Evolutionary conservation across 2,113 vertebrate species (phyloP).

Genomic region (Engystomops pustulosus): DNA sequence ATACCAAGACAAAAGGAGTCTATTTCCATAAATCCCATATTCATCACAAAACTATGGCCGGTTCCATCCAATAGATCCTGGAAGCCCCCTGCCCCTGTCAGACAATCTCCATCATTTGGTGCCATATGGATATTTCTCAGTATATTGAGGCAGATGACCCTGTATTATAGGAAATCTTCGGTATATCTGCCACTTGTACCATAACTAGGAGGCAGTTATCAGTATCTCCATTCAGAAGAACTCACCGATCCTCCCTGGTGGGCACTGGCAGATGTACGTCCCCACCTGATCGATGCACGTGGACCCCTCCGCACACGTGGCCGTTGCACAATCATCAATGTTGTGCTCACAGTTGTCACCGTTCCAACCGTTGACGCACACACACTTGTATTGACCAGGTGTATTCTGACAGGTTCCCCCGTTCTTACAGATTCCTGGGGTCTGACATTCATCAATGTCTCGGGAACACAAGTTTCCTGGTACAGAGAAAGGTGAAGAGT

Average conservation of each 20-base stretch:
- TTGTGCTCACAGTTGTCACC: slow-evolving; percentile 63
- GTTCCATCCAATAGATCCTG: too few species aligned
- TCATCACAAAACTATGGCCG: too few species aligned
- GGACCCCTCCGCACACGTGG: slow-evolving; percentile 65
- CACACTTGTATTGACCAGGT: slow-evolving; percentile 64
- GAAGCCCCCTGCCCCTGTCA: too few species aligned
- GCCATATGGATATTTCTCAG: too few species aligned
- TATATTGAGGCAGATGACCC: too few species aligned
- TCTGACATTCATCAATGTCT: slow-evolving; percentile 67
- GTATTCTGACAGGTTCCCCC: slow-evolving; percentile 70
- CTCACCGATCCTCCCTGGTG: slow-evolving; percentile 68
- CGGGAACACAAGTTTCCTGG: slow-evolving; percentile 66
- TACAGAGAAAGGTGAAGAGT: not conserved
- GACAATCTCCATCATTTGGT: too few species aligned
- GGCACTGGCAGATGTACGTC: slow-evolving; percentile 68
- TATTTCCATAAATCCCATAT: too few species aligned
- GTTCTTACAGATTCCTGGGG: slow-evolving; percentile 61
- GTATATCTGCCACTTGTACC: too few species aligned
- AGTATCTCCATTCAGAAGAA: not conserved
- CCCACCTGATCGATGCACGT: slow-evolving; percentile 69
- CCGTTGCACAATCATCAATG: slow-evolving; percentile 66
- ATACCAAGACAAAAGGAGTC: too few species aligned
- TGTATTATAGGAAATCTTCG: too few species aligned
- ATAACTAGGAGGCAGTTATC: too few species aligned
- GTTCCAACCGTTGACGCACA: slow-evolving; percentile 68